These are phyloP conservation scores for Salminus brasiliensis DNA, from an alignment of 2,113 vertebrate genomes.

Conservation along the genomic window DNA sequence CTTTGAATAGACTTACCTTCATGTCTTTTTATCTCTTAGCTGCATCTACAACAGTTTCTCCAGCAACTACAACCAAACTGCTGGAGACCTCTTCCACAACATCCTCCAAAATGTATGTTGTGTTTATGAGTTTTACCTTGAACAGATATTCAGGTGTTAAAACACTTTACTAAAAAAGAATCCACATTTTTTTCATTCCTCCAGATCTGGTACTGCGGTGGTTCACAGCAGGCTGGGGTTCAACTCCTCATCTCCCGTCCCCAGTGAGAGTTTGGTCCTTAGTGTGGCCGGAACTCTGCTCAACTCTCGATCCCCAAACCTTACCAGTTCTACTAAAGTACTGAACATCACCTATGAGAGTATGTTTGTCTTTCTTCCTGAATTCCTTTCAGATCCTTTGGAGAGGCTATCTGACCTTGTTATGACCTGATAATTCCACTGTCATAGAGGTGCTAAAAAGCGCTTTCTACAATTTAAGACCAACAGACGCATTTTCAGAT, in stretches of 20 bases:
- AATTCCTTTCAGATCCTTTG: no score
- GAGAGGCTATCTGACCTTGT: no score
- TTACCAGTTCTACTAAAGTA: constrained; percentile 15
- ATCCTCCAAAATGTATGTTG: not conserved
- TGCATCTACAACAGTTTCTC: not conserved
- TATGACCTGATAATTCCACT: no score
- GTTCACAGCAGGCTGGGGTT: constrained; percentile 25
- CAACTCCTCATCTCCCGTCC: constrained; percentile 23
- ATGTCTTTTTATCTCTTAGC: no score
- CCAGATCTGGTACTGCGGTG: constrained; percentile 18
- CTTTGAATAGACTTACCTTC: no score
- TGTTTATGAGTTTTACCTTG: not conserved
- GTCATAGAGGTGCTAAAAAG: no score
- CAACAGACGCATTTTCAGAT: no score
- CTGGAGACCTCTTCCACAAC: not conserved
- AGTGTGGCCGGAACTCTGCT: not conserved
- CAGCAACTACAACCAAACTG: not conserved
- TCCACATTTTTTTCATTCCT: not conserved
- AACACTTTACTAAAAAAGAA: not conserved
- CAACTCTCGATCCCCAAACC: not conserved
- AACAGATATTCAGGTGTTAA: not conserved
- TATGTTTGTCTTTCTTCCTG: not conserved
- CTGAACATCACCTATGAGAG: constrained; percentile 25
- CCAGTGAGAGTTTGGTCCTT: constrained; percentile 29
- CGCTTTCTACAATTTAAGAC: no score